Evolutionary conservation across 1,140 invertebrate species (phyloP).

Genomic region (Drosophila ironensis): DNA sequence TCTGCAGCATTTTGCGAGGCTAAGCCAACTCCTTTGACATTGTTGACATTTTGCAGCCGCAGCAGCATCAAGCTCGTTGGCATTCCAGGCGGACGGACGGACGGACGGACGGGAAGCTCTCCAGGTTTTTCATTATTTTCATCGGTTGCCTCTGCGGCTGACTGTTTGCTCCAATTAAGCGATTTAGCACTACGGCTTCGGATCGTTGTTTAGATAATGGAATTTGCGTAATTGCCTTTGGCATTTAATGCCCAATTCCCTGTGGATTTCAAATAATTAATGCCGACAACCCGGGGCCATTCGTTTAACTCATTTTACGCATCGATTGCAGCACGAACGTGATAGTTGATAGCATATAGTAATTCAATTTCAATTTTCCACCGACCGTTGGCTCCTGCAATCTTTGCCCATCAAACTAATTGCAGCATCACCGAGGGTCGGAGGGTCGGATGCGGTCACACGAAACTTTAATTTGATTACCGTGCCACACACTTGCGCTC

Average conservation of each 20-base stretch:
- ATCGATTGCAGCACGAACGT: constrained; percentile 22
- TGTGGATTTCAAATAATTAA: constrained; percentile 31
- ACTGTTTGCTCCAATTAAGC: constrained; percentile 43
- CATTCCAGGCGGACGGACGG: too few relatives aligned
- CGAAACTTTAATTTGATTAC: constrained; percentile 71
- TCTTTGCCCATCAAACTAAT: constrained; percentile 57
- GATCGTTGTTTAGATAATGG: constrained; percentile 17
- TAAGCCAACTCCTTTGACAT: background rate
- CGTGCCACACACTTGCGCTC: constrained; percentile 1
- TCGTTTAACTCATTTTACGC: constrained; percentile 37
- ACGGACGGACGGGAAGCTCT: too few relatives aligned
- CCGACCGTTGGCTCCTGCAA: constrained; percentile 32
- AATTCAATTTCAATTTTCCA: constrained; percentile 59
- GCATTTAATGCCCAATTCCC: constrained; percentile 9
- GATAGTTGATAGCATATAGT: background rate
- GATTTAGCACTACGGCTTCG: background rate
- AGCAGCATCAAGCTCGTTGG: too few relatives aligned
- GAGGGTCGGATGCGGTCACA: constrained; percentile 48
- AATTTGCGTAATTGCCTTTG: background rate
- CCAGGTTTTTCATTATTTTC: constrained; percentile 20
- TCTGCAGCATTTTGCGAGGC: background rate
- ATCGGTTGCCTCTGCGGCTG: constrained; percentile 46
- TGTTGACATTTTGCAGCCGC: background rate
- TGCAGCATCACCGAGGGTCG: constrained; percentile 52
- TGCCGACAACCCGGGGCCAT: constrained; percentile 30